These are phyloP conservation scores for Pheosia gnoma DNA, from an alignment of 2,888 invertebrate species.

Conservation along the genomic window DNA sequence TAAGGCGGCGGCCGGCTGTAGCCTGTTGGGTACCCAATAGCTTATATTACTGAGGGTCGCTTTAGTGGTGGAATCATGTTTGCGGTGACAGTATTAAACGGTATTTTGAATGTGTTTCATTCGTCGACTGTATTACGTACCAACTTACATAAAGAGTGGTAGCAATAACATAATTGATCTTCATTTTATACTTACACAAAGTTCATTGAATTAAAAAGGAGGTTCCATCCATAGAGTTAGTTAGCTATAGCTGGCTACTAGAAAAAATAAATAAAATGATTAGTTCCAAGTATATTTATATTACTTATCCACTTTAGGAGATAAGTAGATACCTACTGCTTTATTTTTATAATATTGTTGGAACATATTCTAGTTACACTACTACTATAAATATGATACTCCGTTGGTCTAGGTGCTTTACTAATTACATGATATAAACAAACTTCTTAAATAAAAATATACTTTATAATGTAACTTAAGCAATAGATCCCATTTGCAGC, in stretches of 20 bases:
- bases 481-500: background rate
- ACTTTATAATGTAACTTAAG: background rate
- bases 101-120: conserved; percentile 57
- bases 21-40: conserved; percentile 54
- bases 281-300: too few species aligned
- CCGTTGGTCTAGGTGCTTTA: too few species aligned
- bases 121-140: conserved; percentile 26
- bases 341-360: too few species aligned
- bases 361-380: too few species aligned
- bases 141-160: conserved; percentile 15
- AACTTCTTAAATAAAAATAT: background rate
- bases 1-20: conserved; percentile 48
- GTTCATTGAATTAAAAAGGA: too few species aligned
- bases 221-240: too few species aligned
- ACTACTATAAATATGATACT: too few species aligned
- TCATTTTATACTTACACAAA: background rate
- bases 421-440: too few species aligned
- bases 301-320: too few species aligned
- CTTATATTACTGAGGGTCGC: conserved; percentile 54
- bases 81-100: conserved; percentile 62
- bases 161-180: background rate
- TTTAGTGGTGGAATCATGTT: conserved; percentile 60
- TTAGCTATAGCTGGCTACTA: too few species aligned
- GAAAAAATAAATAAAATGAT: too few species aligned
- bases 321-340: too few species aligned